Evolutionary conservation across 2,888 invertebrate species (phyloP).

Genomic region (Drosophila colorata): DNA sequence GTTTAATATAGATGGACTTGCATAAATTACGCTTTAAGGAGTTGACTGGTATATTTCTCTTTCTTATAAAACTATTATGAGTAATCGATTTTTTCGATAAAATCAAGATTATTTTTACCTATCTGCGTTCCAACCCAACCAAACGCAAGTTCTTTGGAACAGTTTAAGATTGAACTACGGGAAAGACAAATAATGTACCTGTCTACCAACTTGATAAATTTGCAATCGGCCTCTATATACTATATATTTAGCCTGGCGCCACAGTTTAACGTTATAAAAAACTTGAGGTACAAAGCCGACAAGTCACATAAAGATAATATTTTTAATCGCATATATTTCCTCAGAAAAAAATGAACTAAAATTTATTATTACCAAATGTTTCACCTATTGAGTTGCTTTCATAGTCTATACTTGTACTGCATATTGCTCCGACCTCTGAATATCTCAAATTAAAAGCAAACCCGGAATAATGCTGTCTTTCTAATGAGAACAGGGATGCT

Average conservation of each 20-base stretch:
- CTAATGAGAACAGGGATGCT: too few species aligned
- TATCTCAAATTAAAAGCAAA: not conserved
- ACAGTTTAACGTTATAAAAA: conserved; percentile 10
- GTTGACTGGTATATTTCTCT: too few species aligned
- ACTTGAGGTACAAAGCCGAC: not conserved
- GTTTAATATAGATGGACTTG: too few species aligned
- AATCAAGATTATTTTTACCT: too few species aligned
- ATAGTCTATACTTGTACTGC: not conserved
- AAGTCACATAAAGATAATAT: conserved; percentile 33
- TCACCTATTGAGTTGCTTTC: not conserved
- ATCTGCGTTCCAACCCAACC: too few species aligned
- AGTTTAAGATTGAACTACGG: not conserved
- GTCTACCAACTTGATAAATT: conserved; percentile 6
- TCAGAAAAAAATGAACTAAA: not conserved
- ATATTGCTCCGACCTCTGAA: not conserved
- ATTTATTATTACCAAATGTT: not conserved
- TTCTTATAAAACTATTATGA: too few species aligned
- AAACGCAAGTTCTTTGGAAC: not conserved
- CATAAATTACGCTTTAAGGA: too few species aligned
- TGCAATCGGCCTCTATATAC: conserved; percentile 8
- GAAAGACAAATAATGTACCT: conserved; percentile 13
- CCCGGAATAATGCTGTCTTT: too few species aligned
- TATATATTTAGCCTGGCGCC: conserved; percentile 22
- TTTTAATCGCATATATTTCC: not conserved
- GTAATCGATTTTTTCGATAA: too few species aligned